Conservation (phyloP, 2,888 invertebrate genomes). For the Mesorhabditis spiculigera region DNA sequence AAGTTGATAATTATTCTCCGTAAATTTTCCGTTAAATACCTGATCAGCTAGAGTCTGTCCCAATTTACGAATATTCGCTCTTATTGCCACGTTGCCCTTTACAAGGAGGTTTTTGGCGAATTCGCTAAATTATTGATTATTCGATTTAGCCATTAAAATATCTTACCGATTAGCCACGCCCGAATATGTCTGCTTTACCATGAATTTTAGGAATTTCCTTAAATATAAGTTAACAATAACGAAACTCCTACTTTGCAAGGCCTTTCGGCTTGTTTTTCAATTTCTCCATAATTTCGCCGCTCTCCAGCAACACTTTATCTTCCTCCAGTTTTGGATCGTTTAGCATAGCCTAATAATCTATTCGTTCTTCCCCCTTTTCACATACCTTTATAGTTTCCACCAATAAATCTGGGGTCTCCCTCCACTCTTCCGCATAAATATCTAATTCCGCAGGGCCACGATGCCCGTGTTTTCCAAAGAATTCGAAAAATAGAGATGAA, state of each 20-base stretch:
- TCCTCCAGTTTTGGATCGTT: constrained; percentile 17
- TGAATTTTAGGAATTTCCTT: constrained; percentile 56
- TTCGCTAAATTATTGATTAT: constrained; percentile 58
- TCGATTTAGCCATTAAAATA: background rate
- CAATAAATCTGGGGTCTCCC: constrained; percentile 67
- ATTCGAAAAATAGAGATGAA: background rate
- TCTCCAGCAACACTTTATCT: constrained; percentile 11
- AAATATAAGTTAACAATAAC: constrained; percentile 3
- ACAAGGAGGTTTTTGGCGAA: constrained; percentile 43
- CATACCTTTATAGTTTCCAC: constrained; percentile 68
- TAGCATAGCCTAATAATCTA: constrained; percentile 21
- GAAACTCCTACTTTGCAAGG: constrained; percentile 20
- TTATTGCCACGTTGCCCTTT: constrained; percentile 17
- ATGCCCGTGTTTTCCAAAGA: constrained; percentile 25
- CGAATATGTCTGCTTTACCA: constrained; percentile 58
- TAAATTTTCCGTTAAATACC: constrained; percentile 10
- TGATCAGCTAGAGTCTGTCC: constrained; percentile 26
- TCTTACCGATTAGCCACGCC: constrained; percentile 57
- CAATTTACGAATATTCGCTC: constrained; percentile 27
- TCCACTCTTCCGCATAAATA: constrained; percentile 70
- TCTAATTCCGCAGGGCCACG: constrained; percentile 67
- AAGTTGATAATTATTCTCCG: background rate
- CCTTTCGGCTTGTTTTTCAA: constrained; percentile 36
- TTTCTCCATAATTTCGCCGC: constrained; percentile 26
- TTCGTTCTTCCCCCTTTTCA: too few relatives aligned